A percentile compares a stretch with the other conserved stretches of the same genome.
These are phyloP conservation scores for Forbesichthys papilliferus DNA, from an alignment of 2,113 vertebrate species.

Conservation along the genomic window DNA sequence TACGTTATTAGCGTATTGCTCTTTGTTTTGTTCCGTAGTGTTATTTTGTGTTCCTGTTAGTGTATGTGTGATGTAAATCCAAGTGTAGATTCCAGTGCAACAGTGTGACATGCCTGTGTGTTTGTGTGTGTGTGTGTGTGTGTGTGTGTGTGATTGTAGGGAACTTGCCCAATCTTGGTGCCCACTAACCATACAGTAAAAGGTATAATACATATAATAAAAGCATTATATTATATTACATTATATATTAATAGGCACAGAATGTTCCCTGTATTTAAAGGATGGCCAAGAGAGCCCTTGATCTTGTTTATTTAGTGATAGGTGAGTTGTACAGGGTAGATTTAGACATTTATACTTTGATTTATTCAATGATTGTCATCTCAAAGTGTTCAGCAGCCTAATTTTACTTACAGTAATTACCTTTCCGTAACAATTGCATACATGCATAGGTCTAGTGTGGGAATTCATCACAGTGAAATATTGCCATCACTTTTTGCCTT, in stretches of 20 bases:
- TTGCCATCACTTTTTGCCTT: not conserved
- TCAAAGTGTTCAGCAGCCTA: constrained; percentile 7
- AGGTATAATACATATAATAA: no score
- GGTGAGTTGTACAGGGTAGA: not conserved
- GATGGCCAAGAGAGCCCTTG: no score
- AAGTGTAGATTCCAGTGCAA: constrained; percentile 43
- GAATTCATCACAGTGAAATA: constrained; percentile 45
- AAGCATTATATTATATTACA: no score
- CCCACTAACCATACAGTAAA: not conserved
- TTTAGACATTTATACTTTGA: constrained; percentile 2
- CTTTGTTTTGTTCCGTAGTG: not conserved
- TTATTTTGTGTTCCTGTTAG: constrained; percentile 10
- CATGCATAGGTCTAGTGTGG: constrained; percentile 19
- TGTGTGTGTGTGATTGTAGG: not conserved
- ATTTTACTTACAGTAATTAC: not conserved
- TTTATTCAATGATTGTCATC: constrained; percentile 30
- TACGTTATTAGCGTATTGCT: not conserved
- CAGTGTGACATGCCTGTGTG: no score
- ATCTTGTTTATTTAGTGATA: no score
- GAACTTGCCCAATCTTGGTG: not conserved
- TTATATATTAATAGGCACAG: no score
- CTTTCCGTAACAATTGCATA: constrained; percentile 7
- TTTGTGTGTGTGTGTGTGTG: not conserved
- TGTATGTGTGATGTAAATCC: constrained; percentile 3
- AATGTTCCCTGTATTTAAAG: no score